phyloP scores from a whole-genome alignment of 2,113 vertebrate species.

The Leptosomus discolor region DNA sequence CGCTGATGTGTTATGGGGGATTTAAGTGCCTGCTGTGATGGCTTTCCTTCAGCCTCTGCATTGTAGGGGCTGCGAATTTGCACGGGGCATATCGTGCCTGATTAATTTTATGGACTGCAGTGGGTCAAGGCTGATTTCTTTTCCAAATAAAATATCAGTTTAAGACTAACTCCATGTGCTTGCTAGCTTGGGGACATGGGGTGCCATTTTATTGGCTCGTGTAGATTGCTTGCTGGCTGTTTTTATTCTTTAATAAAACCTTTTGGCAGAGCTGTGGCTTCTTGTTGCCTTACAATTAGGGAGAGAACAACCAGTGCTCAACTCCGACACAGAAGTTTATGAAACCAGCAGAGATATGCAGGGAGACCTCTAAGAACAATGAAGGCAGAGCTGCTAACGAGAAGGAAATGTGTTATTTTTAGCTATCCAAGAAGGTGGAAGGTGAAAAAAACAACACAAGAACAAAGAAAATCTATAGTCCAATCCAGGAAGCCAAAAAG shows the following conservation, averaged over 20 bases:
- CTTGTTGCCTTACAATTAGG: constrained; percentile 39
- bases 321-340: not conserved
- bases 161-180: not conserved
- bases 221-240: not conserved
- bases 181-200: not conserved
- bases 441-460: constrained; percentile 20
- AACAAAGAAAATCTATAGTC: not conserved
- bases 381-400: constrained; percentile 37
- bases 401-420: constrained; percentile 49
- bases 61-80: not conserved
- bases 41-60: not conserved
- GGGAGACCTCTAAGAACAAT: constrained; percentile 33
- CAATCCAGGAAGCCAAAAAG: not conserved
- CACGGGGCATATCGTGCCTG: not conserved
- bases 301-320: constrained; percentile 12
- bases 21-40: not conserved
- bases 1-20: not conserved
- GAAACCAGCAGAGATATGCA: not conserved
- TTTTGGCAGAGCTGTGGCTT: constrained; percentile 26
- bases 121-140: not conserved
- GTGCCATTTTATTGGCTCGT: not conserved
- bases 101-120: not conserved
- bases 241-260: constrained; percentile 33
- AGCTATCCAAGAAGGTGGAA: constrained; percentile 51
- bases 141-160: not conserved